Evolutionary conservation across 2,888 invertebrate genomes (phyloP), one percentile per base, ranked within the genome.

Genomic region (Vannuccia rotundouncinata): DNA sequence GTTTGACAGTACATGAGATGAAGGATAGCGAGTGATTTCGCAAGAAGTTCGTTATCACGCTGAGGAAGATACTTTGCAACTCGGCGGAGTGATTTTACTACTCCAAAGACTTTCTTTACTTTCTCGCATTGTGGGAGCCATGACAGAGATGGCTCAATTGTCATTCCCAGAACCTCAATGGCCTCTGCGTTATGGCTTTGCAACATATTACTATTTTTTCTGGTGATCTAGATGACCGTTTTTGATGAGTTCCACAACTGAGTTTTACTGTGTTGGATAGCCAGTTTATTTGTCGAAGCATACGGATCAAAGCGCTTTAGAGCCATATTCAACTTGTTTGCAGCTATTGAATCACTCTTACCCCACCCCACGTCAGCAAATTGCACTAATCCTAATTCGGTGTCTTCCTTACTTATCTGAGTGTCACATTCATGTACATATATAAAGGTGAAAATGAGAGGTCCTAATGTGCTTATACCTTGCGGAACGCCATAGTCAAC

Each of bases 301-400:
- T n/a, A 66, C 25, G 13, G 66, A 66, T 66, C 5, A 66, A 66
- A 66, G 66, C 66, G 66, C 66, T 66, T 66, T 66, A 66, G 66
- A 66, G 66, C 66, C 66, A 66, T 66, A 22, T 66, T 66, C 66
- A 66, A 27, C 66, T 66, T 66, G 66, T 66, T 66, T 66, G 66
- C 66, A 22, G 66, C 66, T 66, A 66, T 66, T 66, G 10, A 66
- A 66, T 66, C 66, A 66, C 22, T 66, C 22, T 66, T 66, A 66
- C 25, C 66, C 66, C 66, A 66, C 25, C 2, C 13, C 13, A 66
- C 66, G 22, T 66, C 66, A 66, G 66, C 66, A 22, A 66, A 66
- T 66, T 66, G 25, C 66, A 66, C 66, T 66, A 66, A 22, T 22
- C 22, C 25, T 66, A 5, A 66, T 66, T 66, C 66, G 25, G 66